Conservation (phyloP, 2,797 vertebrate species). For the Chanos chanos region DNA sequence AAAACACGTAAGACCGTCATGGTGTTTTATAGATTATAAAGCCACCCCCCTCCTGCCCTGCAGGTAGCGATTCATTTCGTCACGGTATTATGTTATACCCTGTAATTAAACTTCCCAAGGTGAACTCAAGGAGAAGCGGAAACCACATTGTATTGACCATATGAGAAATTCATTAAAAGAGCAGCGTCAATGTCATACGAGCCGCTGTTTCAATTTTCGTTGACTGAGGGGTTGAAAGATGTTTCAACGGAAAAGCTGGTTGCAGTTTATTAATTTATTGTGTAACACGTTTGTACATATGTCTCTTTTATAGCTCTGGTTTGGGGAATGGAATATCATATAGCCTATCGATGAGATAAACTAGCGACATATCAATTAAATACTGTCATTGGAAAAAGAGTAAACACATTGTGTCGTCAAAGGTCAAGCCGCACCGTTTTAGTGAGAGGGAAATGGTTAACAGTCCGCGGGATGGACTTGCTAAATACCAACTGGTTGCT, state of each 20-base stretch:
- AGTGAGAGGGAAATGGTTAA: too few species aligned
- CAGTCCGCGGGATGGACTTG: too few species aligned
- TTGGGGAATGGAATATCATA: too few species aligned
- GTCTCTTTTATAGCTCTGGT: neutral
- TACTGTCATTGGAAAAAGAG: too few species aligned
- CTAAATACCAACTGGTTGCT: too few species aligned
- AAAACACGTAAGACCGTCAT: slow-evolving; percentile 59
- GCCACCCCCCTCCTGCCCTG: slow-evolving; percentile 12
- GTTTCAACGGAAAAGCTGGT: slow-evolving; percentile 31
- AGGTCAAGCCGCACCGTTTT: too few species aligned
- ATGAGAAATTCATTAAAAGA: slow-evolving; percentile 70
- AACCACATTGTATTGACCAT: slow-evolving; percentile 71
- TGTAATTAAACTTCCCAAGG: slow-evolving; percentile 77
- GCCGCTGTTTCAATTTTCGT: slow-evolving; percentile 63
- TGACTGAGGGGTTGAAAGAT: slow-evolving; percentile 42
- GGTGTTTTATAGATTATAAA: slow-evolving; percentile 66
- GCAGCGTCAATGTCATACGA: slow-evolving; percentile 66
- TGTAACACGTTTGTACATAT: neutral
- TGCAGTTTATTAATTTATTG: slow-evolving; percentile 29
- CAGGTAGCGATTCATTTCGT: slow-evolving; percentile 66
- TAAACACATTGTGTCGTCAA: too few species aligned
- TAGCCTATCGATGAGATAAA: too few species aligned
- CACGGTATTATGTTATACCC: slow-evolving; percentile 61
- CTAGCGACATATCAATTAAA: too few species aligned
- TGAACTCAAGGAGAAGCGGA: slow-evolving; percentile 72